Evolutionary conservation across 2,797 vertebrate genomes (phyloP).

Genomic region (Danio kyathit): DNA sequence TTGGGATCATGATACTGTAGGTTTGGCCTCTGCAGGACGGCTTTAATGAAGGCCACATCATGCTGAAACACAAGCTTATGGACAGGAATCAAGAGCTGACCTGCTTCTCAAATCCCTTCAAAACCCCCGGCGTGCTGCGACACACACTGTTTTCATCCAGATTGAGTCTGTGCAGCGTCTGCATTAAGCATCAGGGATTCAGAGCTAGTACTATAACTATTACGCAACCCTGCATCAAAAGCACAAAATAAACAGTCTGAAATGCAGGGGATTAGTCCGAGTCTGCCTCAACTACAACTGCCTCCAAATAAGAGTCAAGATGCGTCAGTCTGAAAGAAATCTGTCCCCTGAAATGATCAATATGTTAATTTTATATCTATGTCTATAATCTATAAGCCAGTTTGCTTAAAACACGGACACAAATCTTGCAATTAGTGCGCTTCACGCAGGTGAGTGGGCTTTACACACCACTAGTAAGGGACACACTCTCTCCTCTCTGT

Average conservation of each 20-base stretch:
- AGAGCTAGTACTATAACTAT: slow-evolving; percentile 53
- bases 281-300: slow-evolving; percentile 14
- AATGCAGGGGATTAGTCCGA: slow-evolving; percentile 53
- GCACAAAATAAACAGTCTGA: slow-evolving; percentile 49
- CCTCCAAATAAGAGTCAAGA: slow-evolving; percentile 30
- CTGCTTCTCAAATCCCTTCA: slow-evolving; percentile 72
- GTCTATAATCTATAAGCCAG: too few species aligned
- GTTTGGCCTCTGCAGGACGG: slow-evolving; percentile 64
- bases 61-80: slow-evolving; percentile 55
- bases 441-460: too few species aligned
- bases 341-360: too few species aligned
- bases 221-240: slow-evolving; percentile 55
- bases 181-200: slow-evolving; percentile 26
- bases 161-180: slow-evolving; percentile 12
- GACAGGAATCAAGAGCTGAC: slow-evolving; percentile 64
- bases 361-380: too few species aligned
- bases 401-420: too few species aligned
- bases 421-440: too few species aligned
- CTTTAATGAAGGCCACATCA: slow-evolving; percentile 60
- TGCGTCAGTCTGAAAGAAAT: slow-evolving; percentile 7
- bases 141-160: slow-evolving; percentile 43
- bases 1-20: slow-evolving; percentile 68
- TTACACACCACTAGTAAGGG: too few species aligned
- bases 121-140: slow-evolving; percentile 53
- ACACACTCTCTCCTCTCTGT: too few species aligned